These are phyloP conservation scores for Bombus breviceps DNA, from an alignment of 1,140 invertebrate species.

Conservation along the genomic window DNA sequence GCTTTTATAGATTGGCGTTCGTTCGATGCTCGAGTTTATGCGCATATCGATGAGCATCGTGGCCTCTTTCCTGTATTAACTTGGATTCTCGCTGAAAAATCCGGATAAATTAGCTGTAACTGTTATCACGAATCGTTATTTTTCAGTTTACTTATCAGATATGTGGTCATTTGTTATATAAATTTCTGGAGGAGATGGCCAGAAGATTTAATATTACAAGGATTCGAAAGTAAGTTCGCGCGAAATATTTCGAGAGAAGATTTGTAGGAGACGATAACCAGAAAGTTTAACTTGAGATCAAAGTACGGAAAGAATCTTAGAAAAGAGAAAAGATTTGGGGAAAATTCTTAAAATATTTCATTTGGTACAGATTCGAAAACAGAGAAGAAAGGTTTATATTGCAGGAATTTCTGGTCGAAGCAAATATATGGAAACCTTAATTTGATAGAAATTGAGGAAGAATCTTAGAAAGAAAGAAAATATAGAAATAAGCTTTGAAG, in stretches of 20 bases:
- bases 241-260: too few species aligned
- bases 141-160: too few species aligned
- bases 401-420: neutral
- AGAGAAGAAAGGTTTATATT: neutral
- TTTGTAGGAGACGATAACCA: too few species aligned
- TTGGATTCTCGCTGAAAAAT: neutral
- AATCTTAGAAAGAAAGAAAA: neutral
- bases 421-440: neutral
- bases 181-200: neutral
- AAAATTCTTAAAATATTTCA: neutral
- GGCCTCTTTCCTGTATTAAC: neutral
- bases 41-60: neutral
- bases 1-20: slow-evolving; percentile 28
- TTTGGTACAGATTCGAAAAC: neutral
- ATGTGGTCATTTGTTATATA: neutral
- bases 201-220: neutral
- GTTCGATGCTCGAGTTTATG: slow-evolving; percentile 15
- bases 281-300: too few species aligned
- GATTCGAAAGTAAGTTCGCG: neutral
- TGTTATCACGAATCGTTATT: neutral
- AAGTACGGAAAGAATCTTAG: too few species aligned
- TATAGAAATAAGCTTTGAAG: neutral
- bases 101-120: neutral
- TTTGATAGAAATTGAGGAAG: neutral
- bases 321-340: neutral